Evolutionary conservation across 1,140 invertebrate species (phyloP), one percentile per base, ranked within the genome.

Genomic region (Formica exsecta): DNA sequence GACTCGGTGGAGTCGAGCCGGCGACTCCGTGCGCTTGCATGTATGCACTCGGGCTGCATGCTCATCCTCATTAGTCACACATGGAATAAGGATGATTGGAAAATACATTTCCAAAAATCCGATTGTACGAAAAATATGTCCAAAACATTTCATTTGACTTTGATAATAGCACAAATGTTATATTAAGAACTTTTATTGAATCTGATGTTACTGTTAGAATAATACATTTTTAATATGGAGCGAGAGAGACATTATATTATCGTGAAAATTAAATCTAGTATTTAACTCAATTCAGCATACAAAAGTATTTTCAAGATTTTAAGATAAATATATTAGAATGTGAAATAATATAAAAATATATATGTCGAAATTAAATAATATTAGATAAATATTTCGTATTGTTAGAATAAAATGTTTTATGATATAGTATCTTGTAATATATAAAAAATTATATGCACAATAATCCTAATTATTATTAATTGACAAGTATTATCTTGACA

Each of bases 1-100:
- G 48, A 74, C 77, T 61, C 79, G 36, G 48, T n/a, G 51, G 68
- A 73, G 79, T 54, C 68, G 64, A 41, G 68, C 32, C 64, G 41
- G 61, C 57, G 57, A 36, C 29, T 68, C 64, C 19, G 76, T 57
- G 44, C 59, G 36, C 41, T n/a, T 74, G 54, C 61, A 48, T 41
- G 59, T 84, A 61, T 65, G 44, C 65, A 41, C 71, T 74, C 8
- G 54, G 5, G 32, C n/a, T 54, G 29, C 41, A 57, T 75, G 32
- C 41, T 65, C 25, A 64, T 68, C 64, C 19, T 80, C 76, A 70
- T 80, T 80, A 80, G 44, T 38, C 64, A 54, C 65, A 44, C 2
- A 44, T 25, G 19, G 41, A 11, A 7, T 5, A 29, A 57, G 32
- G 7, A 36, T 51, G n/a, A 16, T 41, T 22, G 76, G 6, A 57